Percentiles rank a stretch among this genome's conserved stretches.
Conservation (phyloP, 2,888 invertebrate genomes). For the Philopedon plagiatum region DNA sequence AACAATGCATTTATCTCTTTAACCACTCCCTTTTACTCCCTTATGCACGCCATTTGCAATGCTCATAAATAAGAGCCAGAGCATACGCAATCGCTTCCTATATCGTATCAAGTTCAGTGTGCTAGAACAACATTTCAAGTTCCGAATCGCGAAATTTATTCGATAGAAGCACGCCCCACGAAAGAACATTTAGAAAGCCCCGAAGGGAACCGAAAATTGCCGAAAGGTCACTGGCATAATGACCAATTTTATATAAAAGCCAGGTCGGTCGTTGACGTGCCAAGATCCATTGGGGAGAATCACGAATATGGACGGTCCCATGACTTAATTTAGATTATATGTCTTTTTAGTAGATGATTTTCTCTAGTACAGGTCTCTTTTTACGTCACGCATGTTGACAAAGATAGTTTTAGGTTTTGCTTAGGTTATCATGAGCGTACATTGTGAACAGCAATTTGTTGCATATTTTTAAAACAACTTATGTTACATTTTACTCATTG, state of each 20-base stretch:
- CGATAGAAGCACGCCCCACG: constrained; percentile 35
- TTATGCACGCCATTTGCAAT: constrained; percentile 14
- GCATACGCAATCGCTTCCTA: constrained; percentile 3
- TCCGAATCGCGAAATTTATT: constrained; percentile 35
- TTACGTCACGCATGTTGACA: not conserved
- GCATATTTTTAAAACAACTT: too few relatives aligned
- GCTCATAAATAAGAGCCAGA: constrained; percentile 7
- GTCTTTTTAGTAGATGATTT: not conserved
- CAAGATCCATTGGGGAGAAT: constrained; percentile 26
- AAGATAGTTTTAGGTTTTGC: too few relatives aligned
- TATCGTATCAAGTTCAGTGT: constrained; percentile 25
- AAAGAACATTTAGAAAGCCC: constrained; percentile 26
- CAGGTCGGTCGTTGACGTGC: constrained; percentile 44
- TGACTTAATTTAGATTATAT: constrained; percentile 16
- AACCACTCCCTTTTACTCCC: not conserved
- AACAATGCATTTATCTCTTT: not conserved
- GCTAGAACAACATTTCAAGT: constrained; percentile 28
- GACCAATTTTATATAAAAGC: constrained; percentile 38
- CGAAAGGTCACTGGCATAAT: constrained; percentile 47
- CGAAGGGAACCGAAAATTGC: constrained; percentile 24
- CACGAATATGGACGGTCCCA: constrained; percentile 32
- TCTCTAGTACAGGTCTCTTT: not conserved
- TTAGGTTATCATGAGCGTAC: too few relatives aligned
- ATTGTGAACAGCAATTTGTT: too few relatives aligned
- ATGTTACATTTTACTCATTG: too few relatives aligned